Evolutionary conservation across 2,888 invertebrate genomes (phyloP), one percentile per base, ranked within the genome.

Genomic region (Zootermopsis nevadensis): DNA sequence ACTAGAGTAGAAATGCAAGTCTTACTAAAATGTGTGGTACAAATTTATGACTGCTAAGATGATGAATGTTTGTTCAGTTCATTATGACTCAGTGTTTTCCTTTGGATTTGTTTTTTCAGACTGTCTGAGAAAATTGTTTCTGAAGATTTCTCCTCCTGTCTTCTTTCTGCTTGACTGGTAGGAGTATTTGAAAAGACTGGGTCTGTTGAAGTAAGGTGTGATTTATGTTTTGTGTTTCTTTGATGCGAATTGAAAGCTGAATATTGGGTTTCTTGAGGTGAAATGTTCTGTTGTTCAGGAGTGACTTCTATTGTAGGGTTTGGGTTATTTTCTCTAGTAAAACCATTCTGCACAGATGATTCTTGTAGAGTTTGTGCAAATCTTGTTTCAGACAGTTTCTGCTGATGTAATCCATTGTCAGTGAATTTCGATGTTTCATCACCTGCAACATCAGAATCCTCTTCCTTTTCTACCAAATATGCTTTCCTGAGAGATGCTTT

Each of bases 21-120:
- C 48, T 48, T 15, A 15, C 48, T 19, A 19, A 48, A 48, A 15
- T 48, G 1, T 48, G 48, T 19, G 19, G 27, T 27, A 69, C 10
- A 74, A 38, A 33, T 38, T 83, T 82, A 84, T 77, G 76, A 83
- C 27, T 83, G 85, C 85, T 85, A 85, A 83, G 85, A 85, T n/a
- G 85, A 83, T 22, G 85, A 81, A 10, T 81, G 83, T 35, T 69
- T 81, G n/a, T 83, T 80, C 33, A 81, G 38, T 33, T 80, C 83
- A 35, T 67, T 72, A 27, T 77, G 83, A 67, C 80, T 53, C 27
- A 48, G 27, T 19, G 69, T 72, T 38, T 82, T 76, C 31, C 38
- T 74, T 53, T 48, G 48, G 33, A 31, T 81, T 53, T 72, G 53
- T 35, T 74, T 66, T 38, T 80, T 80, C 27, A 66, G 30, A 27